Percentiles rank a stretch among this genome's conserved stretches.
Conservation (phyloP, 2,888 invertebrate genomes). For the Euzophera pinguis region DNA sequence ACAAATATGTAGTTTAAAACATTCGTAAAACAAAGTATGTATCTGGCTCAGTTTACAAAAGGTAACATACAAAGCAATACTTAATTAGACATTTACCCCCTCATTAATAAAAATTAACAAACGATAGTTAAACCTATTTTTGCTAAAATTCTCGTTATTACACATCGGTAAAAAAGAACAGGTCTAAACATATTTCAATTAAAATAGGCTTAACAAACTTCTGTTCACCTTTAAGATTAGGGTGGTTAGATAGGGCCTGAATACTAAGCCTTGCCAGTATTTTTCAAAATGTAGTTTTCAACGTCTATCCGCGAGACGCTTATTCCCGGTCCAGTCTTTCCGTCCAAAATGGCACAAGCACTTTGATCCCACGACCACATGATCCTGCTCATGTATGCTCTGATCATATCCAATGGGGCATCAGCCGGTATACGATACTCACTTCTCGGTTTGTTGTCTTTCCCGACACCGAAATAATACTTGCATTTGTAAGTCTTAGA, state of each 20-base stretch:
- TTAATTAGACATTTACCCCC: no score
- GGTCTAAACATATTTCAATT: no score
- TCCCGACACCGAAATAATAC: slow-evolving; percentile 54
- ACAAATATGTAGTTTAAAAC: no score
- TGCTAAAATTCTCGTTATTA: no score
- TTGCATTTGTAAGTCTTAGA: slow-evolving; percentile 57
- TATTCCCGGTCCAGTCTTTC: slow-evolving; percentile 24
- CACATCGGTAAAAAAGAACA: no score
- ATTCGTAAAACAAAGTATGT: no score
- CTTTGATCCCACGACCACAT: slow-evolving; percentile 65
- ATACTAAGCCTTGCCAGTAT: neutral
- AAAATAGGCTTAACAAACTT: no score
- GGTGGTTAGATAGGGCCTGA: no score
- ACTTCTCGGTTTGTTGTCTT: slow-evolving; percentile 49
- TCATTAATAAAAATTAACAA: no score
- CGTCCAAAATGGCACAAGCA: slow-evolving; percentile 53
- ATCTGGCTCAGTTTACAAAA: no score
- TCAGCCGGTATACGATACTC: slow-evolving; percentile 52
- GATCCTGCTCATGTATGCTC: slow-evolving; percentile 43
- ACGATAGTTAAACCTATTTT: no score
- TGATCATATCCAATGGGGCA: slow-evolving; percentile 54
- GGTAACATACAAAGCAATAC: neutral
- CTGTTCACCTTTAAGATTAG: no score
- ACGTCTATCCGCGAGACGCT: slow-evolving; percentile 12
- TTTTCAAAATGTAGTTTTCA: slow-evolving; percentile 1